Conservation (phyloP, 2,888 invertebrate genomes). For the Belgica antarctica region DNA sequence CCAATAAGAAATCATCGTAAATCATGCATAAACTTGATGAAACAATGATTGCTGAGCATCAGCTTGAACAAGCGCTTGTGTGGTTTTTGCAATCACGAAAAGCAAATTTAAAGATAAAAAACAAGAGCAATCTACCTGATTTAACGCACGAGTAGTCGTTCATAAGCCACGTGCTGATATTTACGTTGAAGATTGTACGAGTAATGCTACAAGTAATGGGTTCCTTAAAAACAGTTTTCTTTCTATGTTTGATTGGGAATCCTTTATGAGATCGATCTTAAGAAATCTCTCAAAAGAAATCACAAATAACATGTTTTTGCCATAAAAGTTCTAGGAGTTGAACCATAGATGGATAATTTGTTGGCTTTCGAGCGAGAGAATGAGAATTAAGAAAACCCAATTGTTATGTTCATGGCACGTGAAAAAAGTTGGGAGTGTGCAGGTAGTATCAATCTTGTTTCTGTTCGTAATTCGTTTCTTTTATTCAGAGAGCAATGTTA, state of each 20-base stretch:
- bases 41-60: no score
- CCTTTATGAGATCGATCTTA: background rate
- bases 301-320: conserved; percentile 31
- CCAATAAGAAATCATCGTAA: background rate
- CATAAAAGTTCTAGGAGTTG: background rate
- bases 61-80: background rate
- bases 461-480: conserved; percentile 29
- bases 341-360: background rate
- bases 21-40: no score
- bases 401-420: background rate
- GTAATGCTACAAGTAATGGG: conserved; percentile 29
- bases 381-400: background rate
- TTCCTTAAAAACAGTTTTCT: conserved; percentile 38
- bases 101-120: background rate
- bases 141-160: background rate
- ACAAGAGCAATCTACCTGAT: conserved; percentile 1
- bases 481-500: conserved; percentile 28
- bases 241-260: conserved; percentile 7
- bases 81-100: background rate
- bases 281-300: background rate
- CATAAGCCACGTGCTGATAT: conserved; percentile 34
- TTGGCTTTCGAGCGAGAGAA: background rate
- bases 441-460: conserved; percentile 42
- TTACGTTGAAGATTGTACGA: conserved; percentile 27
- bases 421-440: conserved; percentile 31